phyloP scores from a whole-genome alignment of 2,113 vertebrate species.

The Pelobates fuscus region DNA sequence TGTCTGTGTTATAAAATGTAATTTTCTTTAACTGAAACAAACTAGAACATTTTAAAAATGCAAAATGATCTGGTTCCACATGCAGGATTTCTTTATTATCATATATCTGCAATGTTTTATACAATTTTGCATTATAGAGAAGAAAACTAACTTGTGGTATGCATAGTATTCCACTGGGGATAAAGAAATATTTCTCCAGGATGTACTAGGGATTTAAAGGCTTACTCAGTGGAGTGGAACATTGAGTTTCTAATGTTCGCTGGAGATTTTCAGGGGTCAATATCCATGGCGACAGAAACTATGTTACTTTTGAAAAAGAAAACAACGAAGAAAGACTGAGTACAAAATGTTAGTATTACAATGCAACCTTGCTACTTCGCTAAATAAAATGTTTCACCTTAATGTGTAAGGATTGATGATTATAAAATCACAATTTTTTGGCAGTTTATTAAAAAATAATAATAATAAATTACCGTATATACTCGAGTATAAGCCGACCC shows the following conservation, averaged over 20 bases:
- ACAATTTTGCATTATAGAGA: not conserved
- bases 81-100: not conserved
- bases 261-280: constrained; percentile 44
- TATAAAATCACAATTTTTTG: too few species aligned
- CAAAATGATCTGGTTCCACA: not conserved
- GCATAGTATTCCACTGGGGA: not conserved
- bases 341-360: not conserved
- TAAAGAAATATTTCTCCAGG: not conserved
- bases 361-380: not conserved
- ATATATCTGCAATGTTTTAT: not conserved
- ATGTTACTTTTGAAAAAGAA: constrained; percentile 44
- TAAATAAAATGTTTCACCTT: not conserved
- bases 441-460: too few species aligned
- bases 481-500: too few species aligned
- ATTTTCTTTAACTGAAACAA: not conserved
- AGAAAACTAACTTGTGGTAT: not conserved
- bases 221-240: constrained; percentile 55
- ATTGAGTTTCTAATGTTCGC: constrained; percentile 52
- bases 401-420: too few species aligned
- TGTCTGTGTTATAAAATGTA: too few species aligned
- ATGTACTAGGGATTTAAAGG: constrained; percentile 39
- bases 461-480: too few species aligned
- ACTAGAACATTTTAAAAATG: not conserved
- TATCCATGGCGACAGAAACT: constrained; percentile 45
- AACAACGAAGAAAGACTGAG: constrained; percentile 4